phyloP scores from a whole-genome alignment of 1,140 invertebrate genomes.

The Monochamus saltuarius region DNA sequence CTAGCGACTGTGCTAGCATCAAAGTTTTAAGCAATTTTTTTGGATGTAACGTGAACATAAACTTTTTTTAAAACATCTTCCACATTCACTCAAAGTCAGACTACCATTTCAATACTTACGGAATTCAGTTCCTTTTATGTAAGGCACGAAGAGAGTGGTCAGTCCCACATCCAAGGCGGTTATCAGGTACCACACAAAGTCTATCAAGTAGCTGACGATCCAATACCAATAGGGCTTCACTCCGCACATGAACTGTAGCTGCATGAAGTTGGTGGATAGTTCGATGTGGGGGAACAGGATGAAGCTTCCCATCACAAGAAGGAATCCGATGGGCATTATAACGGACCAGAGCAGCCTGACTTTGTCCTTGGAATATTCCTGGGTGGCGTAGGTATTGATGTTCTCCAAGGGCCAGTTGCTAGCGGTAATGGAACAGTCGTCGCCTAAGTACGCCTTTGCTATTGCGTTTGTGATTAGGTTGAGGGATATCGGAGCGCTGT shows the following conservation, averaged over 20 bases:
- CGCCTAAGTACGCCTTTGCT: conserved; percentile 49
- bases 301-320: conserved; percentile 47
- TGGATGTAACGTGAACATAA: too few species aligned
- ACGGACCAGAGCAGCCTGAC: conserved; percentile 41
- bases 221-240: conserved; percentile 59
- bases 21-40: too few species aligned
- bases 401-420: conserved; percentile 62
- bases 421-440: conserved; percentile 58
- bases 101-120: too few species aligned
- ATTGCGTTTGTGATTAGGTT: conserved; percentile 61
- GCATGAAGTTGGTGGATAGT: conserved; percentile 57
- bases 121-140: too few species aligned
- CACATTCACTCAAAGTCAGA: too few species aligned
- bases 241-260: conserved; percentile 68
- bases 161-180: background rate
- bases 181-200: conserved; percentile 44
- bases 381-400: conserved; percentile 9
- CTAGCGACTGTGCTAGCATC: too few species aligned
- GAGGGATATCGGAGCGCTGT: conserved; percentile 63
- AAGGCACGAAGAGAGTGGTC: too few species aligned
- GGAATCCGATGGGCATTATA: conserved; percentile 42
- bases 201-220: conserved; percentile 59
- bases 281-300: conserved; percentile 57
- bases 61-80: too few species aligned
- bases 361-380: conserved; percentile 32